Evolutionary conservation across 2,113 vertebrate species (phyloP), one percentile per base, ranked within the genome.

Genomic region (Siniperca knerii): DNA sequence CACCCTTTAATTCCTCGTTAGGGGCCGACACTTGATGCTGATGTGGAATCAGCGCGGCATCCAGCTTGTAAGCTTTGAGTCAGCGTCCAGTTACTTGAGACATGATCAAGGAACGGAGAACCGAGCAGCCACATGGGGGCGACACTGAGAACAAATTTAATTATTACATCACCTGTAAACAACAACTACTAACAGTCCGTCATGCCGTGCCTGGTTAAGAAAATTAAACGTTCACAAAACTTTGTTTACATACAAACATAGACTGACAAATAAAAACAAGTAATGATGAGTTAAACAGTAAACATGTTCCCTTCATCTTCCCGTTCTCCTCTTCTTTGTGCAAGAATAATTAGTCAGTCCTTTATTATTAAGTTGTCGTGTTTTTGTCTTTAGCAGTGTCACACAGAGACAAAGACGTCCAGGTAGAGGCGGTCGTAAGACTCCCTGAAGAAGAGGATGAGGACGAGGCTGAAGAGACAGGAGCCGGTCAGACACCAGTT

Each of bases 381-480:
- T 16, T 67, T 33, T 44, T 8, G 33, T 73, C 58, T 37, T 48
- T 50, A 2, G 48, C 23, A 0, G 44, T 2, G 70, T 94, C 92
- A 99, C 83, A 99, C 98, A 0, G 98, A 97, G 89, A 99, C 98
- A 0, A 99, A 97, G 25, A 99, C 98, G 4, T 99, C 98, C 9
- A 99, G 96, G 95, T 99, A 99, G 87, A 99, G 98, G 90, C 98
- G 97, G 94, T 99, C 98, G 10, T 99, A 99, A 40, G 98, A 98
- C 94, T 99, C 98, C 67, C 97, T 97, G 97, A 99, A 99, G 95
- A 98, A 97, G 83, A 99, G 94, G 91, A 99, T 96, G 91, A 98
- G 96, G 81, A 98, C 92, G 48, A 99, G 97, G 93, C 98, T 98
- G 95, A 99, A 97, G 93, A 99, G 88, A 82, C 98, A 98, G 0